phyloP scores from a whole-genome alignment of 2,113 vertebrate species.

The Lagopus muta region DNA sequence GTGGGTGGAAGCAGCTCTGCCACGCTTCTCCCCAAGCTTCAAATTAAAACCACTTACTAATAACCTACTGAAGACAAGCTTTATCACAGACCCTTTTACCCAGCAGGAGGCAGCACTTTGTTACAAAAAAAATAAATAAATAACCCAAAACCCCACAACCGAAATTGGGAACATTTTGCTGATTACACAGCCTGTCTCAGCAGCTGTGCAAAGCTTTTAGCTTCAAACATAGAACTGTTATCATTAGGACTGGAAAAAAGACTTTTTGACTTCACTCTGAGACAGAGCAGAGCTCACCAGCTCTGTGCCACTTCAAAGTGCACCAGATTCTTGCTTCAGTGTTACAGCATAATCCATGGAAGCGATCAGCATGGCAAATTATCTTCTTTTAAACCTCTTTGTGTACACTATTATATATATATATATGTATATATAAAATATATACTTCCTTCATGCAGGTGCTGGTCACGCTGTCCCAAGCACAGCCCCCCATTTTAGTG shows the following conservation, averaged over 20 bases:
- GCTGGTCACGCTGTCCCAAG: rapidly evolving
- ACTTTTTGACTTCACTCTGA: neutral
- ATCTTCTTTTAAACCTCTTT: neutral
- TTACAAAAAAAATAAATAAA: constrained; percentile 47
- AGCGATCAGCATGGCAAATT: rapidly evolving
- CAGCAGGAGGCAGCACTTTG: constrained; percentile 80
- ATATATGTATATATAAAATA: neutral
- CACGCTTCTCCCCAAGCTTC: neutral
- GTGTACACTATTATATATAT: neutral
- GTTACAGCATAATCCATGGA: neutral
- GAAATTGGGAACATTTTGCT: neutral
- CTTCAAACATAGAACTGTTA: neutral
- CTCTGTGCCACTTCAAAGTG: rapidly evolving
- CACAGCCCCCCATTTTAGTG: rapidly evolving
- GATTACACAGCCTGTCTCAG: neutral
- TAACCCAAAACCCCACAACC: neutral
- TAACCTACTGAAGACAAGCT: neutral
- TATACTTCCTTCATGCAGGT: neutral
- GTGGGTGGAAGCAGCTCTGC: neutral
- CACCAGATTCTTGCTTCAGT: neutral
- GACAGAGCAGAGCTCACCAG: neutral
- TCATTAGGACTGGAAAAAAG: neutral
- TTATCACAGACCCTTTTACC: neutral
- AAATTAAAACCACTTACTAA: rapidly evolving
- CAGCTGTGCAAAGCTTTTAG: neutral